Evolutionary conservation across 2,888 invertebrate species (phyloP), one percentile per base, ranked within the genome.

Genomic region (Isotomurus palustris): DNA sequence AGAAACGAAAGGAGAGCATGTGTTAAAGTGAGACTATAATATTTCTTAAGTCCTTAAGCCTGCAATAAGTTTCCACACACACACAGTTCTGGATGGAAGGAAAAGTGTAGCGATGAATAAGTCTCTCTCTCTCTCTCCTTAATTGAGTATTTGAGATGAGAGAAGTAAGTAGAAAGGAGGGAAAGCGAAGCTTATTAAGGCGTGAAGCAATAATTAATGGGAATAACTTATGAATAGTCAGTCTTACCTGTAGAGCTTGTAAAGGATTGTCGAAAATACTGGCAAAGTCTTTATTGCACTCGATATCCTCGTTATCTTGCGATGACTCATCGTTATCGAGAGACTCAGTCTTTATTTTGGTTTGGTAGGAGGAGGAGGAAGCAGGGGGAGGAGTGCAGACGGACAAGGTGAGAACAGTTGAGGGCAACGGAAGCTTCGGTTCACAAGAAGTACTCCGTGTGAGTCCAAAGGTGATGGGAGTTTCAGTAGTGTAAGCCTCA

Each of bases 401-500:
- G 25, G 62, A 62, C 29, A 70, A 57, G 25, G 54, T 57, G 44
- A 70, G 54, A 38, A 62, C 52, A 35, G 70, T 69, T 27, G 64
- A 56, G 49, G 70, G 68, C 28, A 70, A 56, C 38, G 65, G 51
- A n/a, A 64, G 56, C 53, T 60, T 62, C 1, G 70, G 67, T 50
- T 60, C 63, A 49, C 70, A 70, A 27, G 63, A 53, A 58, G 55
- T 68, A 35, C 38, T 50, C 50, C 57, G 49, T 22, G 70, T 70
- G 38, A 70, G 57, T 28, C 67, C 67, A 44, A 70, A 62, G 32
- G 66, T 59, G 29, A 70, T 58, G 21, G 64, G 64, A 2, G 69
- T 69, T 22, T 66, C 55, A 14, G 67, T 64, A 10, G 70, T 65
- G 60, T 69, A 69, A 10, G 68, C 62, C 43, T 70, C 66, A 29